These are phyloP conservation scores for Amphiduros pacificus DNA, from an alignment of 2,888 invertebrate species.

Conservation along the genomic window DNA sequence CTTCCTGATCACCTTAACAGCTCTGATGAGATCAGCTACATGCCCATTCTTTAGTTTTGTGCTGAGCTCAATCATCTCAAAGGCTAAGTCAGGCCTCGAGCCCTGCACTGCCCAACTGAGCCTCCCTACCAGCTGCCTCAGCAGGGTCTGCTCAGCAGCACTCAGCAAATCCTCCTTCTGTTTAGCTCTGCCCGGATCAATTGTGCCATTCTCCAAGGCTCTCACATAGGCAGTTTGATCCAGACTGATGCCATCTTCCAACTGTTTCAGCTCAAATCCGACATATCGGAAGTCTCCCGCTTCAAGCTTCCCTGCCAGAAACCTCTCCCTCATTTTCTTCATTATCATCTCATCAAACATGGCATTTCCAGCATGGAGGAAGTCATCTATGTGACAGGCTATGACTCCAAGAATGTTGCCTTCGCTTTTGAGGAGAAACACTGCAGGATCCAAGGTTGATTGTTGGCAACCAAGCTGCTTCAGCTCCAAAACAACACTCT, in stretches of 20 bases:
- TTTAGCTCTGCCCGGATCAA: background rate
- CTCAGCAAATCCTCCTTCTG: background rate
- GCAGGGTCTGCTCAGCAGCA: background rate
- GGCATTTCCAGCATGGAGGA: conserved; percentile 27
- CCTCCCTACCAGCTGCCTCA: background rate
- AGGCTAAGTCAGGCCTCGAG: conserved; percentile 21
- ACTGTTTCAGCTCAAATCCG: conserved; percentile 15
- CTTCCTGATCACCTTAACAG: conserved; percentile 8
- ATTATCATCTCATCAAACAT: conserved; percentile 22
- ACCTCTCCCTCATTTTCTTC: conserved; percentile 12
- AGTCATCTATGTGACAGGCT: conserved; percentile 34
- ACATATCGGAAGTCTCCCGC: conserved; percentile 26
- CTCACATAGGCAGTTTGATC: conserved; percentile 1
- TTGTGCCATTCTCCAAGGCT: background rate
- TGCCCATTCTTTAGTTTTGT: conserved; percentile 19
- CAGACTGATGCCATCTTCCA: background rate
- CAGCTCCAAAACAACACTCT: conserved; percentile 28
- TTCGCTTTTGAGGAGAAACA: conserved; percentile 24
- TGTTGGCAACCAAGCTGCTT: conserved; percentile 24
- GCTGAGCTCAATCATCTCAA: conserved; percentile 23
- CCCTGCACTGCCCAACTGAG: conserved; percentile 27
- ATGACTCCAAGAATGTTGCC: conserved; percentile 21
- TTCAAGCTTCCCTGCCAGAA: conserved; percentile 20
- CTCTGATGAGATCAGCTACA: conserved; percentile 14
- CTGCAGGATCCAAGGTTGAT: conserved; percentile 30